These are phyloP conservation scores for Cydia pomonella DNA, from an alignment of 1,140 invertebrate species.

Conservation along the genomic window DNA sequence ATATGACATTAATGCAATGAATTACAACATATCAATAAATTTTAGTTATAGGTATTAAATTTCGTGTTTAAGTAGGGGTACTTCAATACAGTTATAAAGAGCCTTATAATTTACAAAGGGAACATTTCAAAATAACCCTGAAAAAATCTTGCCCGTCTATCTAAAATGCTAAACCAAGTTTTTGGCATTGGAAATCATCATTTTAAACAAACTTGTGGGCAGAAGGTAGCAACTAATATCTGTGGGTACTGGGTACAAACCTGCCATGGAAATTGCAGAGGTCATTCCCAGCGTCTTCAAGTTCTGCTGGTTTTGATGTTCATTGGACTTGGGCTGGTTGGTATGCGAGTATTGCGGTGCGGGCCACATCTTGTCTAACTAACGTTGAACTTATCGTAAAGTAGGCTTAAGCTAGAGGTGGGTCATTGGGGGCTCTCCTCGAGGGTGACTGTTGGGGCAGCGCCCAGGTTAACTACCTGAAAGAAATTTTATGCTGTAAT, in stretches of 20 bases:
- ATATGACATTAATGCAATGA: no score
- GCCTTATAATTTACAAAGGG: no score
- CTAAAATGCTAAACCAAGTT: no score
- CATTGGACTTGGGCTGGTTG: slow-evolving; percentile 64
- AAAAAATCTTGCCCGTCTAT: no score
- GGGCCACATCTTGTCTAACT: slow-evolving; percentile 71
- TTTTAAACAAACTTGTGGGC: no score
- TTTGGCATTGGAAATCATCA: no score
- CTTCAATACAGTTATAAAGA: no score
- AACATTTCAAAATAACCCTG: no score
- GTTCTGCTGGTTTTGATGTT: slow-evolving; percentile 74
- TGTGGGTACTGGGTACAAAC: slow-evolving; percentile 52
- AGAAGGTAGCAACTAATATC: no score
- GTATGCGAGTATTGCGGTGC: slow-evolving; percentile 74
- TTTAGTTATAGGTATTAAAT: no score
- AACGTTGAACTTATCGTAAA: slow-evolving; percentile 34
- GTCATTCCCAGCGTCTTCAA: slow-evolving; percentile 90
- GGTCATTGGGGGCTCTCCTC: slow-evolving; percentile 50
- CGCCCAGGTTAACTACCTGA: background rate
- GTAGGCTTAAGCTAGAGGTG: slow-evolving; percentile 44
- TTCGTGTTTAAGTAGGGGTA: no score
- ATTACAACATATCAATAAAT: no score
- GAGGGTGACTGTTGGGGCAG: slow-evolving; percentile 40
- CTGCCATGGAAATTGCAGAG: slow-evolving; percentile 93
- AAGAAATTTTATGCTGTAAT: background rate